Evolutionary conservation across 2,888 invertebrate species (phyloP).

Genomic region (Acronicta psi): DNA sequence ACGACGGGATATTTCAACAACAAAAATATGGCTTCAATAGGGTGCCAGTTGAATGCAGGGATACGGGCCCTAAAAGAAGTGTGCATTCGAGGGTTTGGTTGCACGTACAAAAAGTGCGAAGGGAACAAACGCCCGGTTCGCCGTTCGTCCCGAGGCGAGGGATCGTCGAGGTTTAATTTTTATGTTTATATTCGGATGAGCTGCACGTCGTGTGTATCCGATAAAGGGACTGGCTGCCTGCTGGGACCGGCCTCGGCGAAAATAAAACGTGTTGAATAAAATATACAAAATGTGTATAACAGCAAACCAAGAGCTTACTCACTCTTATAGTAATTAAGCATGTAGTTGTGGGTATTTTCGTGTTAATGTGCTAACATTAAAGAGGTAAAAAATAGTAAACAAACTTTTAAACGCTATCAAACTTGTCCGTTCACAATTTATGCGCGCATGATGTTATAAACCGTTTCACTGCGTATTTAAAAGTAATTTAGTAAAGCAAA

Average conservation of each 20-base stretch:
- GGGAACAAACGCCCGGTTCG: constrained; percentile 66
- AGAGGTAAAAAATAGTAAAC: constrained; percentile 6
- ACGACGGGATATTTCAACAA: constrained; percentile 61
- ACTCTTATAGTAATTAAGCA: not conserved
- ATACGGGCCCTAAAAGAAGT: constrained; percentile 67
- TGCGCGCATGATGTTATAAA: constrained; percentile 6
- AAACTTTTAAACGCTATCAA: constrained; percentile 3
- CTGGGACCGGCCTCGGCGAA: constrained; percentile 51
- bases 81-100: constrained; percentile 62
- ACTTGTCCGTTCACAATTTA: constrained; percentile 4
- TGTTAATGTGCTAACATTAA: not conserved
- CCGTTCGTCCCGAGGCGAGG: constrained; percentile 55
- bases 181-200: constrained; percentile 60
- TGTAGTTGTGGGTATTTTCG: constrained; percentile 1
- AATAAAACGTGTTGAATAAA: constrained; percentile 48
- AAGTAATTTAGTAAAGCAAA: constrained; percentile 22
- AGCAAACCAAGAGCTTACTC: not conserved
- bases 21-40: constrained; percentile 74
- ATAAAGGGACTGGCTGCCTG: constrained; percentile 59
- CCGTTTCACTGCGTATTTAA: constrained; percentile 22
- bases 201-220: constrained; percentile 60
- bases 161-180: constrained; percentile 76
- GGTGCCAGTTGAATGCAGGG: constrained; percentile 69
- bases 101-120: constrained; percentile 77
- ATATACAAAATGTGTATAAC: constrained; percentile 12